Base-by-base conservation (phyloP, 2,888 invertebrate species). In the Heliothis peltigera region DNA sequence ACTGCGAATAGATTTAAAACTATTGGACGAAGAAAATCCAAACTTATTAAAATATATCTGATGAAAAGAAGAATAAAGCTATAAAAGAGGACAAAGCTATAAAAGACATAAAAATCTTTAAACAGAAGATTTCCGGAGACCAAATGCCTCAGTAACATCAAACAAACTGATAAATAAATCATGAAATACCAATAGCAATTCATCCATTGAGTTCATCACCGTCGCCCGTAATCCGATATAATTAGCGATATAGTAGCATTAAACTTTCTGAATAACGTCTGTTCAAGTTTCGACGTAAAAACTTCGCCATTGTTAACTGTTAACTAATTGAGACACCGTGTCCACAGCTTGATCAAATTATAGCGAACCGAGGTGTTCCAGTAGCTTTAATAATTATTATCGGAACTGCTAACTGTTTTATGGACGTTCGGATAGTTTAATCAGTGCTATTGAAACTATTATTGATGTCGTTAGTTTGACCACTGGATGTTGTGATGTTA, bases 241-340 rank as follows among this genome's bases (percentile, higher is more conserved):
- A 72, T 64, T 63, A 68, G 43, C 46, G n/a, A n/a, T n/a, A n/a
- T n/a, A 44, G 48, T 60, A 60, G 42, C 43, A 54, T 72, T 32
- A 54, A 64, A 73, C 60, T 64, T 73, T 60, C 28, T 15, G 22
- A 72, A 64, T 60, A 22, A 64, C 54, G 39, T 51, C 60, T 25
- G 49, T 44, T 46, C 51, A 69, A 73, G 60, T 73, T 69, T 51
- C 59, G 43, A 64, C 49, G 64, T 69, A 69, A 73, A 72, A 73
- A 73, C 73, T 73, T 73, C 42, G 44, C 46, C 59, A 73, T 73
- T 73, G 73, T 73, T 73, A 56, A 73, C 39, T 51, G 54, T 10
- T 59, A 54, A 55, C 60, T 73, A 73, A 73, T 73, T 69, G 59
- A 57, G 64, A 69, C 73, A 55, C 59, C 28, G 48, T 46, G 68